Evolutionary conservation across 2,797 vertebrate species (phyloP), one percentile per base, ranked within the genome.

Genomic region (Catharus ustulatus): DNA sequence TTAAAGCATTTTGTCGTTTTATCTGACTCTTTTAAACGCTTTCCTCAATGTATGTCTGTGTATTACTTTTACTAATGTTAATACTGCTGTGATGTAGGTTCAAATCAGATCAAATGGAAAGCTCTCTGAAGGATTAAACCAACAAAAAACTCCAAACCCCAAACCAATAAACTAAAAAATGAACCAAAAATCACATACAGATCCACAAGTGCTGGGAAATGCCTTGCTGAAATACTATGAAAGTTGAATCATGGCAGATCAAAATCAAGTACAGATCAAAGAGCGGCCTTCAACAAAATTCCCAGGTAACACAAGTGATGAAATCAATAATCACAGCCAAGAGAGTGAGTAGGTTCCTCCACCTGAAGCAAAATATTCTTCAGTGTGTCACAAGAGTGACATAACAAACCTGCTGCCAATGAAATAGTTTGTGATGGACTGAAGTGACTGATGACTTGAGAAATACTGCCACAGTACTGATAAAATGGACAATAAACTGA

Each of bases 351-450:
- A 84, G 15, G 8, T 36, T 64, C 79, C 27, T 79, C 23, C 14
- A 43, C 30, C 12, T 30, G 10, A 89, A 59, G 48, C 14, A 63
- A 89, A 92, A 55, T 5, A 55, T 14, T 86, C 30, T n/a, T 93
- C n/a, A 32, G 32, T 0, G 0, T 38, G 24, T 12, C 45, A 32
- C 24, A 69, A 26, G 11, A 58, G 34, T 13, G 19, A 58, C 13
- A 46, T 4, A 26, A 78, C 40, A 80, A 89, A 82, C 23, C 46
- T 84, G 51, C 51, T 73, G 22, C 16, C 62, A 64, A 12, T 49
- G 40, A 81, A 82, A 78, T 4, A 42, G 15, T 8, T 26, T 36
- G 30, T 26, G 30, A 64, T 3, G 62, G 23, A 52, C 57, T 77
- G 42, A 34, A 74, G 34, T 43, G 66, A 88, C 38, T 64, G 43